Evolutionary conservation across 2,113 vertebrate genomes (phyloP), one percentile per base, ranked within the genome.

Genomic region (Datnioides undecimradiatus): DNA sequence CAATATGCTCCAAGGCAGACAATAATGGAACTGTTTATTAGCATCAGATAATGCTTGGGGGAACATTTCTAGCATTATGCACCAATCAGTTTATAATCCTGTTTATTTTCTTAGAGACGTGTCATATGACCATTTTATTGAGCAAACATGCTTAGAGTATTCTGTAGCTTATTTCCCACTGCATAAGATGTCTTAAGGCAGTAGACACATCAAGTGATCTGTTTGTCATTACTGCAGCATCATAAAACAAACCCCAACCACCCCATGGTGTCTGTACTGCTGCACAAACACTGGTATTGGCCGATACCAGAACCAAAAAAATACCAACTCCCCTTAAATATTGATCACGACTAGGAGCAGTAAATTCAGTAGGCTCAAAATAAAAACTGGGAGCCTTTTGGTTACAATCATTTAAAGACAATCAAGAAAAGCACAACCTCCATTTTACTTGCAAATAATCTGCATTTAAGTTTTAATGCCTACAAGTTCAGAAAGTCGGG

Each of bases 381-480:
- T 54, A 11, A 23, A 5, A 75, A 62, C 41, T 60, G 36, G 51
- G 43, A 79, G 43, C 58, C 58, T 63, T 23, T 40, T 3, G 8
- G 45, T 65, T 72, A 36, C 55, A 36, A 19, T 36, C 9, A 45
- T 71, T 68, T 23, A 43, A 55, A 68, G 21, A 54, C 49, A 48
- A 62, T 40, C 33, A 17, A 65, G 34, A 54, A 70, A 62, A 74
- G 55, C 70, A 48, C 60, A 46, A 84, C 75, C 73, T 76, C 76
- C 65, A 70, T 60, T 90, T 73, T 49, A 80, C 62, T 84, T 67
- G 46, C 33, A 76, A 73, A 86, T 70, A 27, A 48, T 72, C 62
- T 65, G 34, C 25, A 27, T 17, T 68, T 34, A 55, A 36, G 12
- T 84, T 76, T 82, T 29, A 45, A 65, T 34, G 41, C 46, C 19